A percentile compares a stretch with the other conserved stretches of the same genome.
Conservation (phyloP, 2,797 vertebrate species). For the Gadopsis marmoratus region DNA sequence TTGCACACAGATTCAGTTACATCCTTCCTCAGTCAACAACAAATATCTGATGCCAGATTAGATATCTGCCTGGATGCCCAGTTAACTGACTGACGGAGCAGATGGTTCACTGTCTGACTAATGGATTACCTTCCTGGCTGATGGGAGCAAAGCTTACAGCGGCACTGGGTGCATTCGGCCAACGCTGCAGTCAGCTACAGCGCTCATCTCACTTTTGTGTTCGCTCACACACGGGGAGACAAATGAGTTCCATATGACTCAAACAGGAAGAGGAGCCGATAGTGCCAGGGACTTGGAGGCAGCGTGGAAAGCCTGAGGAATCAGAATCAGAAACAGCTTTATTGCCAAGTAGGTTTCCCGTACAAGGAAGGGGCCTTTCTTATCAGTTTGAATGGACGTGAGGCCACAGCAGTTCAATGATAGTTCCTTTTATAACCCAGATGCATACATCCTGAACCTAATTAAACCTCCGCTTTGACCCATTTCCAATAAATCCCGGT, state of each 20-base stretch:
- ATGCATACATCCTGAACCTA: constrained; percentile 31
- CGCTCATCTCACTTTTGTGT: constrained; percentile 48
- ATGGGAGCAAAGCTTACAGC: constrained; percentile 63
- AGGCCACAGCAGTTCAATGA: constrained; percentile 33
- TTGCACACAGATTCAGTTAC: constrained; percentile 27
- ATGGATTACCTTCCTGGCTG: constrained; percentile 54
- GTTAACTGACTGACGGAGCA: constrained; percentile 46
- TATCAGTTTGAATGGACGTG: constrained; percentile 53
- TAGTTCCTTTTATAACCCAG: constrained; percentile 18
- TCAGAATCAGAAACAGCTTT: too few relatives aligned
- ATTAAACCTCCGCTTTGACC: constrained; percentile 63
- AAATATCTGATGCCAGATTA: constrained; percentile 24
- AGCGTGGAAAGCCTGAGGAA: constrained; percentile 33
- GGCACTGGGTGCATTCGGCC: constrained; percentile 53
- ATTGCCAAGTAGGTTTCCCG: too few relatives aligned
- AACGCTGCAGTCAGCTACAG: constrained; percentile 54
- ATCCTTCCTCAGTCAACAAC: constrained; percentile 14
- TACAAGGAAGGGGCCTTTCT: constrained; percentile 62
- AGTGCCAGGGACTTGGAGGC: constrained; percentile 41
- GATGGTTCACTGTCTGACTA: constrained; percentile 53
- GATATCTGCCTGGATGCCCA: constrained; percentile 16
- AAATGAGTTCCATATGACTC: constrained; percentile 80
- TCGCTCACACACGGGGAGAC: constrained; percentile 49
- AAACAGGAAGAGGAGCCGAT: constrained; percentile 59
- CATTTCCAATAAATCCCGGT: constrained; percentile 54